phyloP scores from a whole-genome alignment of 1,140 invertebrate genomes.

The Chymomyza costata region DNA sequence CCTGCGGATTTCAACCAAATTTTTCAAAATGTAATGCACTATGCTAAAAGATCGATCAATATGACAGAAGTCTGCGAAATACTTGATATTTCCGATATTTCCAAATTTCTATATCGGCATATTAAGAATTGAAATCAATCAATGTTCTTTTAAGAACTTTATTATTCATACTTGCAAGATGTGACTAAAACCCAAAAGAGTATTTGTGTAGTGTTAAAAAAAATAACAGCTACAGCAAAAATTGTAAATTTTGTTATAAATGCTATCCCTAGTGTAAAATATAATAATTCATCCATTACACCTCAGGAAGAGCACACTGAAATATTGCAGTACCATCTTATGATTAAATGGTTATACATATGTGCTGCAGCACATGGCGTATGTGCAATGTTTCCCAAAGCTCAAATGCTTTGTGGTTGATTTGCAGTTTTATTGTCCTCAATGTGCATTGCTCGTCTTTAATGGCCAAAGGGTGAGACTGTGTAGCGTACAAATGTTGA shows the following conservation, averaged over 20 bases:
- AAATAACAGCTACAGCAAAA: no score
- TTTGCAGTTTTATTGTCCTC: conserved; percentile 24
- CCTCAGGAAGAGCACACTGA: not conserved
- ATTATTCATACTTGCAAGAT: conserved; percentile 5
- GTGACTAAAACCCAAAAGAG: conserved; percentile 19
- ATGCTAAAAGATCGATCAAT: no score
- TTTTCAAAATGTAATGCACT: no score
- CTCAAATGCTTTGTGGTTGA: not conserved
- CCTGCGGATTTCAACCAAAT: no score
- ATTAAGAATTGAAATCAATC: no score
- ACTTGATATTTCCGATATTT: no score
- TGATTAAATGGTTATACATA: no score
- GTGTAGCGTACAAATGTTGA: conserved; percentile 33
- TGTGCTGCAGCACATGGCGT: conserved; percentile 14
- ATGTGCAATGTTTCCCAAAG: conserved; percentile 24
- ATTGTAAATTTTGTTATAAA: conserved; percentile 14
- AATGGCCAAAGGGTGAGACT: conserved; percentile 24
- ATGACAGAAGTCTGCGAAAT: no score
- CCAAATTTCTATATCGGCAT: no score
- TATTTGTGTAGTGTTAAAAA: no score
- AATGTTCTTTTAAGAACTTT: no score
- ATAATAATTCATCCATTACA: conserved; percentile 36
- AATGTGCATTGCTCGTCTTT: conserved; percentile 10
- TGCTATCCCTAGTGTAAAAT: conserved; percentile 33
- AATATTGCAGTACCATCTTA: not conserved